Conservation (phyloP, 2,797 vertebrate genomes). For the Lutjanus argentimaculatus region DNA sequence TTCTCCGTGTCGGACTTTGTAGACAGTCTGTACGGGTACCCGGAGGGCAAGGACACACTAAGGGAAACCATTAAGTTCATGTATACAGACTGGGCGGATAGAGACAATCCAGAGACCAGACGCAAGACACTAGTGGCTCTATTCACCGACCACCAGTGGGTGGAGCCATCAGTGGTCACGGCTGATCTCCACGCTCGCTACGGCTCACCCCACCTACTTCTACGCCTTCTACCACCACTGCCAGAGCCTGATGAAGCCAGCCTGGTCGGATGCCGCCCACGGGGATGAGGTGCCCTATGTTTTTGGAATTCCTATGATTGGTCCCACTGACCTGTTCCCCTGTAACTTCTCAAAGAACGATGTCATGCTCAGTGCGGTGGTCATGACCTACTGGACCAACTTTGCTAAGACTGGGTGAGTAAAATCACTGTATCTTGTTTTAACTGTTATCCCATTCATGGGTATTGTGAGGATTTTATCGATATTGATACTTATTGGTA, state of each 20-base stretch:
- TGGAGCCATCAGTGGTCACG: slow-evolving; percentile 97
- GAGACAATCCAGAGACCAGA: slow-evolving; percentile 97
- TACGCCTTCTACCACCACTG: slow-evolving; percentile 99
- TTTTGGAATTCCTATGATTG: slow-evolving; percentile 98
- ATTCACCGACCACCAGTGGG: slow-evolving; percentile 99
- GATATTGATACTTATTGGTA: not conserved
- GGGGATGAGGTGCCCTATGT: slow-evolving; percentile 99
- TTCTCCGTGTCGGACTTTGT: slow-evolving; percentile 99
- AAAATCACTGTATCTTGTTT: not conserved
- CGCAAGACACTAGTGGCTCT: slow-evolving; percentile 97
- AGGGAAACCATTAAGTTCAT: slow-evolving; percentile 99
- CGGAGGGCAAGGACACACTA: slow-evolving; percentile 97
- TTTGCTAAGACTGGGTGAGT: slow-evolving; percentile 99
- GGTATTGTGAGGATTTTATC: not conserved
- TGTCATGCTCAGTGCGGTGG: slow-evolving; percentile 97
- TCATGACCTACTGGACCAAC: slow-evolving; percentile 99
- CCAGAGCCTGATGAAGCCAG: slow-evolving; percentile 99
- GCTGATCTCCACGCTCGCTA: slow-evolving; percentile 98
- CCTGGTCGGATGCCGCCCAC: slow-evolving; percentile 97
- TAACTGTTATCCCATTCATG: not conserved
- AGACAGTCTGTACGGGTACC: slow-evolving; percentile 98
- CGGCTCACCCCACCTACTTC: slow-evolving; percentile 97
- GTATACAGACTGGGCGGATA: slow-evolving; percentile 99
- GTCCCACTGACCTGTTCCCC: slow-evolving; percentile 97
- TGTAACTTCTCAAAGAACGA: slow-evolving; percentile 99